phyloP scores from a whole-genome alignment of 2,797 vertebrate species.

The Tolypeutes matacus region DNA sequence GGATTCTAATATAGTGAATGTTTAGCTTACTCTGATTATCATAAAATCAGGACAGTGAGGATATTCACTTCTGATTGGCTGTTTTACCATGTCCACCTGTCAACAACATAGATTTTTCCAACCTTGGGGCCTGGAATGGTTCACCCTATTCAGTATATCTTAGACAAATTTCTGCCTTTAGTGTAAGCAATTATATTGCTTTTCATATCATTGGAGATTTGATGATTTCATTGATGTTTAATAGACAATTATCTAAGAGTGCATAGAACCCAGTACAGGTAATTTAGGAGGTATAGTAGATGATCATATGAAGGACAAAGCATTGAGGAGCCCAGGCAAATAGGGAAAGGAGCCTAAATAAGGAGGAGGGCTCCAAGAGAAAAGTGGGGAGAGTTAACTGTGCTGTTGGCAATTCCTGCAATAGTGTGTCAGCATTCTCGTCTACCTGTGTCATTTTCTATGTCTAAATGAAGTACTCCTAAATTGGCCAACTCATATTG shows the following conservation, averaged over 20 bases:
- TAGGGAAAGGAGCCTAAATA: background rate
- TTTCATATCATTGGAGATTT: background rate
- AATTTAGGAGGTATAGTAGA: background rate
- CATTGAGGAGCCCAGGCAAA: background rate
- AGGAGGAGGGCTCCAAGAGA: background rate
- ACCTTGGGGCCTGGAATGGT: background rate
- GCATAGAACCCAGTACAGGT: background rate
- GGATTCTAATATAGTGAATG: too few species aligned
- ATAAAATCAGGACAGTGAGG: too few species aligned
- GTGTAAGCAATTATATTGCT: background rate
- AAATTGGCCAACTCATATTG: too few species aligned
- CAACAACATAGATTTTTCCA: background rate
- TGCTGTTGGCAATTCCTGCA: too few species aligned
- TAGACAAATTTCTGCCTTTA: background rate
- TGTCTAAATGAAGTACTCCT: too few species aligned
- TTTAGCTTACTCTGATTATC: too few species aligned
- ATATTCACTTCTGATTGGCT: too few species aligned
- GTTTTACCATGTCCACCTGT: background rate
- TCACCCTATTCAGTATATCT: background rate
- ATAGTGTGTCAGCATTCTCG: too few species aligned
- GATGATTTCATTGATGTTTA: background rate
- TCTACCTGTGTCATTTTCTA: too few species aligned
- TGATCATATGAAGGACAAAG: background rate
- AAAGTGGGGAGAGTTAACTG: background rate
- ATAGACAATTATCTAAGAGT: background rate